Conservation (phyloP, 1,140 invertebrate genomes). For the Cyclargus thomasi region DNA sequence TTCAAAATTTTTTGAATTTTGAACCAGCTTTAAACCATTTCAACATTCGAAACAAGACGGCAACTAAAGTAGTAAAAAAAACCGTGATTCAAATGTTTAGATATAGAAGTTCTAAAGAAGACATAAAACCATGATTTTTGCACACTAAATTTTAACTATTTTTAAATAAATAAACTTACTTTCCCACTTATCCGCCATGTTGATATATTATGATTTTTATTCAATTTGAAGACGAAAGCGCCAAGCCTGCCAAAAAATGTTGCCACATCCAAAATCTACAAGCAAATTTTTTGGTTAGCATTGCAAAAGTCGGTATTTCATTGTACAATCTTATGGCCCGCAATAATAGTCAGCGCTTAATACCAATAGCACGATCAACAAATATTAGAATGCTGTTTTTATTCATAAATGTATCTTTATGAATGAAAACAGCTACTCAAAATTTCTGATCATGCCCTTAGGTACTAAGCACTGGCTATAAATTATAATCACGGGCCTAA, state of each 20-base stretch:
- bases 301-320: no score
- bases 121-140: slow-evolving; percentile 6
- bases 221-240: slow-evolving; percentile 67
- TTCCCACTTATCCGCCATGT: slow-evolving; percentile 86
- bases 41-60: slow-evolving; percentile 38
- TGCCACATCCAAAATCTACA: slow-evolving; percentile 9
- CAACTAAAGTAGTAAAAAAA: slow-evolving; percentile 26
- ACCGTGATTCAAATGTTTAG: slow-evolving; percentile 27
- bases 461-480: no score
- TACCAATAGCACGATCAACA: no score
- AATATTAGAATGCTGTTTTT: no score
- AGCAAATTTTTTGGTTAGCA: no score
- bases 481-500: no score
- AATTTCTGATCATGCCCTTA: no score
- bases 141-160: slow-evolving; percentile 24
- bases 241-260: slow-evolving; percentile 47
- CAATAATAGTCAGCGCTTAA: no score
- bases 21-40: slow-evolving; percentile 42
- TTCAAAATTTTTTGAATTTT: slow-evolving; percentile 76
- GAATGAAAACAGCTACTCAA: no score
- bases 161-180: slow-evolving; percentile 77
- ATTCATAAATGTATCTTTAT: no score
- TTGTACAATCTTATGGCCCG: no score
- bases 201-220: slow-evolving; percentile 74
- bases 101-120: slow-evolving; percentile 27